phyloP scores from a whole-genome alignment of 2,888 invertebrate genomes.

The Dryomyza anilis region DNA sequence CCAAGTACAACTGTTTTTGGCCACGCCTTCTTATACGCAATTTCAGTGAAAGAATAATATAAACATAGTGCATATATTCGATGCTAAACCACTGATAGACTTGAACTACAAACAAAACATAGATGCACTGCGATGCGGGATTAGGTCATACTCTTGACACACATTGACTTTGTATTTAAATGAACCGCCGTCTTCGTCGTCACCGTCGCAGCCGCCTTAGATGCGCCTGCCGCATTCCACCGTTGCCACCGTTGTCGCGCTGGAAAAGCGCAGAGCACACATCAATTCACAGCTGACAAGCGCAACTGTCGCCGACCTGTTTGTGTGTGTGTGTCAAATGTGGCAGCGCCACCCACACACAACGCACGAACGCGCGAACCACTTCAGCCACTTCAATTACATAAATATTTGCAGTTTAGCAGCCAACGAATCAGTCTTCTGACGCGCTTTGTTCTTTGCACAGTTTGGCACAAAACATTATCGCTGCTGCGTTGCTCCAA shows the following conservation, averaged over 20 bases:
- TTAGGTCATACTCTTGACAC: constrained; percentile 21
- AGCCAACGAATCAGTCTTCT: constrained; percentile 7
- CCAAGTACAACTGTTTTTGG: too few relatives aligned
- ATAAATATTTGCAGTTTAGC: constrained; percentile 26
- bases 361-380: neutral
- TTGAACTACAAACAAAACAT: neutral
- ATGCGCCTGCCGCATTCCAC: neutral
- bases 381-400: constrained; percentile 6
- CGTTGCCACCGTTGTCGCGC: neutral
- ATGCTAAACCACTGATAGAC: too few relatives aligned
- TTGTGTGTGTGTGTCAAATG: neutral
- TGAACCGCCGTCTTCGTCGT: neutral
- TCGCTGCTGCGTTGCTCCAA: neutral
- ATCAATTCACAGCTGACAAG: neutral
- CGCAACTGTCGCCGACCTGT: neutral
- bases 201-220: neutral
- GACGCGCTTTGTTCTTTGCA: neutral
- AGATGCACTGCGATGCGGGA: constrained; percentile 13
- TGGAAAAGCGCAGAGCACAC: neutral
- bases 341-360: constrained; percentile 17
- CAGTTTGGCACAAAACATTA: neutral
- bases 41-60: too few relatives aligned
- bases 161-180: neutral
- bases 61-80: too few relatives aligned
- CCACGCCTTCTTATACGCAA: too few relatives aligned